Conservation (phyloP, 2,888 invertebrate species). For the Aethes cnicana region DNA sequence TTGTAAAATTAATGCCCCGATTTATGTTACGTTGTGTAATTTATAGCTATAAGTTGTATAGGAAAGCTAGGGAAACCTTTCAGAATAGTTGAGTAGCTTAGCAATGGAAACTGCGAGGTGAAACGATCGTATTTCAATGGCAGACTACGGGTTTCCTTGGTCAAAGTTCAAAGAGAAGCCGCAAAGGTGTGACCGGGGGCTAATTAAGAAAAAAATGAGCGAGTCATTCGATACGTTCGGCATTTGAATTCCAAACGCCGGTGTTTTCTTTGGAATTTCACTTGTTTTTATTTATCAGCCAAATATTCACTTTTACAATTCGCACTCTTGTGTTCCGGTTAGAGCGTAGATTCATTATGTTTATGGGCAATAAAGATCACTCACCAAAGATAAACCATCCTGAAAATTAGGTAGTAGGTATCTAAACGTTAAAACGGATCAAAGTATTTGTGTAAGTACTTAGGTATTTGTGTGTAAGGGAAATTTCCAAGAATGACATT, state of each 20-base stretch:
- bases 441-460: too few species aligned
- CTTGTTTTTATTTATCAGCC: slow-evolving; percentile 7
- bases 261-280: background rate
- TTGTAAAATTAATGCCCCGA: slow-evolving; percentile 76
- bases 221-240: slow-evolving; percentile 49
- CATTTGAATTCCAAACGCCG: slow-evolving; percentile 16
- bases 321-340: background rate
- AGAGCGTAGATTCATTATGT: background rate
- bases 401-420: too few species aligned
- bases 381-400: too few species aligned
- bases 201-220: slow-evolving; percentile 63
- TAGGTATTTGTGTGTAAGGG: too few species aligned
- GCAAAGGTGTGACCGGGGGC: slow-evolving; percentile 56
- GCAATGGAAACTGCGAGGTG: slow-evolving; percentile 42
- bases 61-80: slow-evolving; percentile 51
- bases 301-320: too few species aligned
- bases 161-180: slow-evolving; percentile 75
- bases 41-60: slow-evolving; percentile 29
- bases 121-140: slow-evolving; percentile 62
- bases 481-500: too few species aligned
- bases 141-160: slow-evolving; percentile 67
- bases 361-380: too few species aligned
- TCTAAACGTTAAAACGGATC: too few species aligned
- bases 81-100: slow-evolving; percentile 53
- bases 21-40: slow-evolving; percentile 64